Conservation (phyloP, 1,140 invertebrate species). For the Cardiocondyla obscurior region DNA sequence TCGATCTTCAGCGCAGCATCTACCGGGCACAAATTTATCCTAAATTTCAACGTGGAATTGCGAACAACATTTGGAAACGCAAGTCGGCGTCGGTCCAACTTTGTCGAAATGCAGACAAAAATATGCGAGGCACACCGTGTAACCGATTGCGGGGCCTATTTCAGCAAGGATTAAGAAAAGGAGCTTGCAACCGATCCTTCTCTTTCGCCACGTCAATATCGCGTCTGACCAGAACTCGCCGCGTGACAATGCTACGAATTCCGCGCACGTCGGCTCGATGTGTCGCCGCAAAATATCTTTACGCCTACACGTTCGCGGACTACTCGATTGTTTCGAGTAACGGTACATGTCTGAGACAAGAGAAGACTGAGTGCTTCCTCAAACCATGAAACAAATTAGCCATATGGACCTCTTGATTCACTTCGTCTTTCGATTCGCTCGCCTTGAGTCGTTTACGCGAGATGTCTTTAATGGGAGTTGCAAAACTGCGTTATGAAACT, state of each 20-base stretch:
- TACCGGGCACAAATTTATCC: too few relatives aligned
- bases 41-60: background rate
- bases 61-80: background rate
- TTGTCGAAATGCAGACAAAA: background rate
- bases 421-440: background rate
- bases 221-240: background rate
- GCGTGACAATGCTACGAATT: conserved; percentile 55
- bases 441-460: background rate
- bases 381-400: conserved; percentile 3
- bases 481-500: conserved; percentile 30
- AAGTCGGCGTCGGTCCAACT: background rate
- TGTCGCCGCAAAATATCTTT: conserved; percentile 23
- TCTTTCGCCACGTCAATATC: background rate
- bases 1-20: background rate
- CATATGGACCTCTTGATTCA: background rate
- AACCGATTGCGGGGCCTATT: background rate
- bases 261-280: conserved; percentile 54
- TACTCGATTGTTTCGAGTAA: conserved; percentile 36
- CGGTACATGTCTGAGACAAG: background rate
- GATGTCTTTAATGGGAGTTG: conserved; percentile 17
- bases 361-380: background rate
- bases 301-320: conserved; percentile 18
- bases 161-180: conserved; percentile 69
- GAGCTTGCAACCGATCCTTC: conserved; percentile 20
- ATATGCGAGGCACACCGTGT: background rate